These are phyloP conservation scores for Notolepis coatsorum DNA, from an alignment of 2,797 vertebrate genomes.

Conservation along the genomic window DNA sequence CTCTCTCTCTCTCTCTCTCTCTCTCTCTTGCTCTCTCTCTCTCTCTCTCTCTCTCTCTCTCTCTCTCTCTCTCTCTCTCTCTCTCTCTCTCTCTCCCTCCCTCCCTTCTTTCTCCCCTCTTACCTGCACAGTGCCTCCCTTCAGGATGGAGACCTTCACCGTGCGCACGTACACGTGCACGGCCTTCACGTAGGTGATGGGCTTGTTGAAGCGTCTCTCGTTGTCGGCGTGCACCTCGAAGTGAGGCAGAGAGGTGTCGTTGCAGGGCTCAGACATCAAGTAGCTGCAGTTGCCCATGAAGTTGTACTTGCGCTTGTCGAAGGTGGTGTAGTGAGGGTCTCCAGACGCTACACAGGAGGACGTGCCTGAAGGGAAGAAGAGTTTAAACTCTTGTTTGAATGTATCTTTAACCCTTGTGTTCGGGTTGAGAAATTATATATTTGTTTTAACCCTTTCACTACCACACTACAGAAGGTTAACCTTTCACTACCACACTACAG, in stretches of 20 bases:
- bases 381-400: too few relatives aligned
- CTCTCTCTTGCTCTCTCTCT: too few relatives aligned
- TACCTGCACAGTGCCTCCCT: conserved; percentile 65
- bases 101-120: neutral
- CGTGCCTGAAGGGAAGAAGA: conserved; percentile 25
- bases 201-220: conserved; percentile 66
- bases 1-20: too few relatives aligned
- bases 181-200: conserved; percentile 59
- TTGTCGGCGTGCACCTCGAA: conserved; percentile 68
- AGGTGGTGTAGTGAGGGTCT: conserved; percentile 71
- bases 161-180: conserved; percentile 62
- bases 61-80: too few relatives aligned
- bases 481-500: too few relatives aligned
- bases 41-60: too few relatives aligned
- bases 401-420: too few relatives aligned
- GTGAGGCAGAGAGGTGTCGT: conserved; percentile 44
- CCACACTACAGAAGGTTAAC: too few relatives aligned
- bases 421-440: too few relatives aligned
- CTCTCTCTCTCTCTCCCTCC: too few relatives aligned
- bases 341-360: conserved; percentile 55
- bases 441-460: too few relatives aligned
- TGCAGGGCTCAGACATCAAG: conserved; percentile 65
- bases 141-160: conserved; percentile 62
- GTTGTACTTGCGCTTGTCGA: conserved; percentile 54
- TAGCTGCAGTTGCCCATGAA: conserved; percentile 78